Evolutionary conservation across 2,888 invertebrate genomes (phyloP).

Genomic region (Brachyopa scutellaris): DNA sequence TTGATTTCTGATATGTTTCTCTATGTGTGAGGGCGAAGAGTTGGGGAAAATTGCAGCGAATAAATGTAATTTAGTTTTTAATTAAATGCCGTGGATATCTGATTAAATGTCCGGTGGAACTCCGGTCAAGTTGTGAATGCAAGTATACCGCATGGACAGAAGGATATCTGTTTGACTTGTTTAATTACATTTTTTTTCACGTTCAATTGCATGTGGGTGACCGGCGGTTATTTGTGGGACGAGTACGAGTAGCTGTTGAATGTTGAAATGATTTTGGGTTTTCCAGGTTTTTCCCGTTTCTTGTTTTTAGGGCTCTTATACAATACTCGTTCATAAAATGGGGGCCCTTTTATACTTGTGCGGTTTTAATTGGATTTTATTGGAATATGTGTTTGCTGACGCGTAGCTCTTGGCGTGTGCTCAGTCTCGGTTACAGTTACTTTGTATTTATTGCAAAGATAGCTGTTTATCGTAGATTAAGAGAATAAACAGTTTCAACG

Average conservation of each 20-base stretch:
- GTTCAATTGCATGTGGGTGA: conserved; percentile 57
- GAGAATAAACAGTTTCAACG: too few species aligned
- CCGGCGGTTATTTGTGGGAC: background rate
- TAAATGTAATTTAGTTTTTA: conserved; percentile 73
- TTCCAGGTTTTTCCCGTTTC: conserved; percentile 7
- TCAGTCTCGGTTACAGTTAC: too few species aligned
- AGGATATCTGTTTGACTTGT: conserved; percentile 71
- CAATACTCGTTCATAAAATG: too few species aligned
- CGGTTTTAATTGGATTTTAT: conserved; percentile 21
- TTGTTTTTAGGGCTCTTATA: conserved; percentile 5
- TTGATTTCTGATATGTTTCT: conserved; percentile 29
- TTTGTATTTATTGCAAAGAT: too few species aligned
- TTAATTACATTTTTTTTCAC: conserved; percentile 67
- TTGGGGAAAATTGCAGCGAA: conserved; percentile 52
- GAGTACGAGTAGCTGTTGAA: conserved; percentile 32
- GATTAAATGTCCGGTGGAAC: conserved; percentile 67
- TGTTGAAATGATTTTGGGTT: conserved; percentile 9
- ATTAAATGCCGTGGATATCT: conserved; percentile 71
- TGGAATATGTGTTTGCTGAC: background rate
- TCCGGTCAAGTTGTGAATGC: background rate
- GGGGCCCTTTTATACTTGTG: background rate
- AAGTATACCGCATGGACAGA: background rate
- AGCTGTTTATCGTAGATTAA: too few species aligned
- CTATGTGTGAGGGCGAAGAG: too few species aligned
- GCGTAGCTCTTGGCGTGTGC: too few species aligned